phyloP scores from a whole-genome alignment of 2,888 invertebrate genomes.

The Xestia ashworthii region DNA sequence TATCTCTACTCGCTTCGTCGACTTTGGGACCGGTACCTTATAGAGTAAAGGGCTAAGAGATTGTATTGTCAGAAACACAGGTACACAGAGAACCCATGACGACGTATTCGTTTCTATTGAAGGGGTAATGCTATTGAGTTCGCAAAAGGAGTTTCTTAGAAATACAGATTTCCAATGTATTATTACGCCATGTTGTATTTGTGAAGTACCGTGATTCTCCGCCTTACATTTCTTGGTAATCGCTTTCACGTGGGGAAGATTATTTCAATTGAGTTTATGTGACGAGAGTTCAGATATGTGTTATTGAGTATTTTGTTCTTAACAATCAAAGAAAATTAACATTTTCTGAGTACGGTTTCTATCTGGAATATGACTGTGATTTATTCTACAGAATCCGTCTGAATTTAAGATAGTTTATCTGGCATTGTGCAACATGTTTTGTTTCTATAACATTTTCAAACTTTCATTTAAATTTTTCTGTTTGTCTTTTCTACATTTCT shows the following conservation, averaged over 20 bases:
- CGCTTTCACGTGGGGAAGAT: neutral
- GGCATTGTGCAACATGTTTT: neutral
- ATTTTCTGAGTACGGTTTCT: neutral
- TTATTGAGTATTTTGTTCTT: neutral
- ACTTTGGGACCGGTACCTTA: neutral
- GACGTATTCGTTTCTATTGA: neutral
- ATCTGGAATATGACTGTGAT: neutral
- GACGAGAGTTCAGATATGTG: neutral
- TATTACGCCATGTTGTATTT: neutral
- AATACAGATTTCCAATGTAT: constrained; percentile 7
- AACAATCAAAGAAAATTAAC: neutral
- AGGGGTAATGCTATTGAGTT: neutral
- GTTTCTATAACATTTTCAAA: neutral
- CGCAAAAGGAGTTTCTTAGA: neutral
- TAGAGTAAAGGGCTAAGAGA: neutral
- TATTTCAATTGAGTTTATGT: neutral
- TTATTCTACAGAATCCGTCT: neutral
- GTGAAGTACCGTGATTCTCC: neutral
- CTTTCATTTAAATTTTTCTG: too few species aligned
- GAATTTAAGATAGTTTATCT: neutral
- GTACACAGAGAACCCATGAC: neutral
- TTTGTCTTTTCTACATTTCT: too few species aligned
- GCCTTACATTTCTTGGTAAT: neutral
- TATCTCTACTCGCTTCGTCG: neutral
- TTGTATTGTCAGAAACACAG: neutral